Conservation (phyloP, 23 tunicate genomes). For the Ciona savignyi region DNA sequence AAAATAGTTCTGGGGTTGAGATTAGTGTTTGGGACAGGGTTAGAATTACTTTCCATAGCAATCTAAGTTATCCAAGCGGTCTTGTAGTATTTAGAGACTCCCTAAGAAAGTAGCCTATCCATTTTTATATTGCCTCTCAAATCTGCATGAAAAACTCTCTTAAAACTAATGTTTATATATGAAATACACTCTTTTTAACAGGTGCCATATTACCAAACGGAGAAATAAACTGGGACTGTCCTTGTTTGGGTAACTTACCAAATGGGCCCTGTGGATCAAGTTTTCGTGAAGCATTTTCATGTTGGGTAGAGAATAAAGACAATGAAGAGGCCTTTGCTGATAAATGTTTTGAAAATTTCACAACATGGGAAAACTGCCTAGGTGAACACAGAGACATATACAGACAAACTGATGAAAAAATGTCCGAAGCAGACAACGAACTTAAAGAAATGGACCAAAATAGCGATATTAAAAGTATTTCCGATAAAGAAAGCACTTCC, state of each 20-base stretch:
- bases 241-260: slow-evolving; percentile 86
- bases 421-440: not conserved
- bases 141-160: too few species aligned
- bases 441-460: not conserved
- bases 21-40: too few species aligned
- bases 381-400: slow-evolving; percentile 63
- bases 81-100: too few species aligned
- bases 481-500: not conserved
- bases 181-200: too few species aligned
- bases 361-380: slow-evolving; percentile 65
- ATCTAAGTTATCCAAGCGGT: too few species aligned
- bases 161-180: too few species aligned
- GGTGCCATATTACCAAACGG: slow-evolving; percentile 93
- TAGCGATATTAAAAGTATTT: not conserved
- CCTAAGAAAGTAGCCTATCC: too few species aligned
- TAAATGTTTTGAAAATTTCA: slow-evolving; percentile 61
- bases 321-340: slow-evolving; percentile 68
- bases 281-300: slow-evolving; percentile 76
- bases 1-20: too few species aligned
- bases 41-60: too few species aligned
- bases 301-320: slow-evolving; percentile 77
- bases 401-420: slow-evolving; percentile 10
- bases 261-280: slow-evolving; percentile 88
- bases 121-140: too few species aligned
- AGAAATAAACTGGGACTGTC: slow-evolving; percentile 94